A percentile compares a stretch with the other conserved stretches of the same genome.
Evolutionary conservation across 1,140 invertebrate species (phyloP).

Genomic region (Cotesia glomerata): DNA sequence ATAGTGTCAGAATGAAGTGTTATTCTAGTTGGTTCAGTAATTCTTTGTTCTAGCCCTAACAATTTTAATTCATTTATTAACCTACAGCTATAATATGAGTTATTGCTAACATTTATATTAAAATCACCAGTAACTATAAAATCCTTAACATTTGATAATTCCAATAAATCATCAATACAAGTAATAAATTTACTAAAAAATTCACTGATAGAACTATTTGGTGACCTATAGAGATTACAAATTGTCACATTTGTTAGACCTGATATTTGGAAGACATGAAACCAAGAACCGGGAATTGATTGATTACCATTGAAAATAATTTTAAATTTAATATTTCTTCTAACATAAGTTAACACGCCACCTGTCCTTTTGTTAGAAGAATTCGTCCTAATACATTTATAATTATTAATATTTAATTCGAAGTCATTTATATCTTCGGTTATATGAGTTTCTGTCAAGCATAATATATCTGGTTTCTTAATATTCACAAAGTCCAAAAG

Average conservation of each 20-base stretch:
- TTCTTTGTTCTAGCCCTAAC: too few relatives aligned
- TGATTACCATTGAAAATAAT: background rate
- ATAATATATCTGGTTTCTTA: background rate
- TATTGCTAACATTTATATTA: background rate
- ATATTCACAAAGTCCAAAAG: background rate
- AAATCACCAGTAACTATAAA: background rate
- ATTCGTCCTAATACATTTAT: background rate
- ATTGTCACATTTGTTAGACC: background rate
- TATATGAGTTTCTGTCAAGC: background rate
- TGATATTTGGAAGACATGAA: background rate
- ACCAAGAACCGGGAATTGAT: background rate
- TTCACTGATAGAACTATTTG: background rate
- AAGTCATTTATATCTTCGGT: background rate
- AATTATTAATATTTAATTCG: background rate
- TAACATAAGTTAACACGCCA: background rate
- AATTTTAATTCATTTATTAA: too few relatives aligned
- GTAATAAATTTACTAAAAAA: background rate
- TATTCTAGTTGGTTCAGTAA: too few relatives aligned
- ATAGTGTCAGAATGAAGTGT: too few relatives aligned
- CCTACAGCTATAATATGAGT: background rate
- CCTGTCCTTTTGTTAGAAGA: background rate
- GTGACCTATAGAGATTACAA: background rate
- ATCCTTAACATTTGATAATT: background rate
- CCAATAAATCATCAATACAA: background rate
- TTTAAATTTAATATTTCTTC: background rate